Evolutionary conservation across 2,888 invertebrate species (phyloP).

Genomic region (Argynnis bischoffii): DNA sequence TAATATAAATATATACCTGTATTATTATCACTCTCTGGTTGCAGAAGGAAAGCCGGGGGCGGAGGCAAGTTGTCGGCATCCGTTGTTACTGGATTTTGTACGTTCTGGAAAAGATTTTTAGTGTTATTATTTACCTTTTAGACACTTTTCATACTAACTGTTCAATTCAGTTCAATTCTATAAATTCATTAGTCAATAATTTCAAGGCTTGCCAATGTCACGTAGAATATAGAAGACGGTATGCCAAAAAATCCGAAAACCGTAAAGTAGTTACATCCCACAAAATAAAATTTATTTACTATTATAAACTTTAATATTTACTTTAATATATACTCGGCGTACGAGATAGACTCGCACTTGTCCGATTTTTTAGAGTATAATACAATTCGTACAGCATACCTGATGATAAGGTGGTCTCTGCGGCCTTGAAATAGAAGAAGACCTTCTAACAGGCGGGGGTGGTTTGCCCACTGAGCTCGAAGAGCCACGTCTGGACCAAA

Average conservation of each 20-base stretch:
- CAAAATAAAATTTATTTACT: too few species aligned
- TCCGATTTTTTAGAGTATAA: too few species aligned
- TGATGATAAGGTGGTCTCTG: slow-evolving; percentile 44
- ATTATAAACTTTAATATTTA: too few species aligned
- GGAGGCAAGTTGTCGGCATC: slow-evolving; percentile 85
- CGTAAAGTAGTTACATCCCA: too few species aligned
- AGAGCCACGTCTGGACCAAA: slow-evolving; percentile 83
- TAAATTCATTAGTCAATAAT: too few species aligned
- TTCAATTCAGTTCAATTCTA: too few species aligned
- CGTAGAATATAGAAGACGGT: too few species aligned
- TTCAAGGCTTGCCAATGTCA: too few species aligned
- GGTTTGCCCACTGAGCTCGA: slow-evolving; percentile 84
- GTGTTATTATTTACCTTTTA: neutral
- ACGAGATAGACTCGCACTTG: neutral
- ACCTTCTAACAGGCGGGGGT: slow-evolving; percentile 91
- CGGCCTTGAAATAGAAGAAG: slow-evolving; percentile 84
- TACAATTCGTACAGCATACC: slow-evolving; percentile 23
- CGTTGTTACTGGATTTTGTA: slow-evolving; percentile 48
- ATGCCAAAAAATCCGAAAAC: too few species aligned
- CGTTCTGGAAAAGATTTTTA: slow-evolving; percentile 52
- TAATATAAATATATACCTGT: slow-evolving; percentile 46
- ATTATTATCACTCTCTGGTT: slow-evolving; percentile 68
- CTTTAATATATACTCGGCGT: too few species aligned
- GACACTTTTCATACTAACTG: neutral
- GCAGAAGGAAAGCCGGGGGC: slow-evolving; percentile 89